Base-by-base conservation (phyloP, 2,113 vertebrate genomes). In the Carlito syrichta region DNA sequence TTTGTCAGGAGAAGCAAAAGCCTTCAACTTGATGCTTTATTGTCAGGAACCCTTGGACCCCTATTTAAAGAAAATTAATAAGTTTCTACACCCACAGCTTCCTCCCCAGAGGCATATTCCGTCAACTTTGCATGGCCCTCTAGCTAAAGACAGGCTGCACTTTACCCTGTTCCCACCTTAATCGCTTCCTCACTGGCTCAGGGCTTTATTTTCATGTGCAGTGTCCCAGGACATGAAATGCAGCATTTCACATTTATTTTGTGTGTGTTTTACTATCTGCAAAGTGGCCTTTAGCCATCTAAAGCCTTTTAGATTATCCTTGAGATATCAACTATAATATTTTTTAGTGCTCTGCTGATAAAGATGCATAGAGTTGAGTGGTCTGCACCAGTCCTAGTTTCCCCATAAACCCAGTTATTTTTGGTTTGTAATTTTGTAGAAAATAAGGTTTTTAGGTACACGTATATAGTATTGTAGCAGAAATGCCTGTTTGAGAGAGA, bases 51-150 rank as follows among this genome's bases (percentile, higher is more conserved):
- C 30, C 38, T 79, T 86, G 63, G 23, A 54, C 19, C 13, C 32
- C 38, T 66, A 8, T 81, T 50, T 90, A 54, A 94, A 89, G 60
- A 60, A 96, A 74, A 86, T 78, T 89, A 79, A 27, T 91, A 83
- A 88, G 23, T 92, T 14, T 14, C 40, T 83, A 6, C 23, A 76
- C 38, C 40, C 35, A 91, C 45, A n/a, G 7, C 0, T 73, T 19
- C 81, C 45, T 79, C n/a, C 50, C 22, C 16, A 76, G 76, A 94
- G 16, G 54, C 22, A 6, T 17, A 38, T 50, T 30, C 43, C 11
- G 1, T 96, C 82, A 82, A 50, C 12, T 7, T 68, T 86, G 40
- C 48, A 13, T 74, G 35, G 32, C 58, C 38, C n/a, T 16, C 40
- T 58, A 25, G 30, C 48, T n/a, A 73, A 60, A 79, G 56, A 50